Percentiles rank a stretch among this genome's conserved stretches.
Evolutionary conservation across 1,140 invertebrate genomes (phyloP).

Genomic region (Zaprionus taronus): DNA sequence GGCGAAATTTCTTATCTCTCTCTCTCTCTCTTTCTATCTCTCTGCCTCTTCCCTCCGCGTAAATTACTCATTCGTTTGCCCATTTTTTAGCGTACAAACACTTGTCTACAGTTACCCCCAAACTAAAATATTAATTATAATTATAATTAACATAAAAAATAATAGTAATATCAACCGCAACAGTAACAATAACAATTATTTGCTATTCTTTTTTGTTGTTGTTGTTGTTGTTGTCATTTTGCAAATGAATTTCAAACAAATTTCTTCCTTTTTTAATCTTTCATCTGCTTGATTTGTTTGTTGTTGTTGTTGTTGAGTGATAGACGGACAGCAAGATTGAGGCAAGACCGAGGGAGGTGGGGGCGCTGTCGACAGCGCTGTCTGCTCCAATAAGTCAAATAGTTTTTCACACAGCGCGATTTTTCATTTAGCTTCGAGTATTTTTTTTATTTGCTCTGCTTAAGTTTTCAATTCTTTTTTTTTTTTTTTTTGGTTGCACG

Average conservation of each 20-base stretch:
- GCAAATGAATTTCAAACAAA: conserved; percentile 33
- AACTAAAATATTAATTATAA: conserved; percentile 15
- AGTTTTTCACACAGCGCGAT: conserved; percentile 68
- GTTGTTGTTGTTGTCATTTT: not conserved
- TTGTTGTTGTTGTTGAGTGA: conserved; percentile 33
- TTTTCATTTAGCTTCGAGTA: conserved; percentile 46
- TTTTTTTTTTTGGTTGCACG: conserved; percentile 57
- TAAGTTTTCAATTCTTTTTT: conserved; percentile 28
- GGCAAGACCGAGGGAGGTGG: not conserved
- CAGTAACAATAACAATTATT: not conserved
- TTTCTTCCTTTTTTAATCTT: conserved; percentile 1
- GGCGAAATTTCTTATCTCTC: conserved; percentile 42
- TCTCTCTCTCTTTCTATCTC: not conserved
- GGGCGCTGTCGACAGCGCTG: conserved; percentile 39
- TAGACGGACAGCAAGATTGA: not conserved
- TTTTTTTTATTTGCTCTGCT: conserved; percentile 46
- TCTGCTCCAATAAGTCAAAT: conserved; percentile 80
- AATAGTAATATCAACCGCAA: not conserved
- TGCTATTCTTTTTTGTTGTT: not conserved
- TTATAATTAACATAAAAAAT: not conserved
- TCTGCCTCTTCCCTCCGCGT: not conserved
- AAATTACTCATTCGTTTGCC: conserved; percentile 50
- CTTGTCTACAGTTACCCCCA: conserved; percentile 60
- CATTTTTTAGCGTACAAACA: conserved; percentile 64
- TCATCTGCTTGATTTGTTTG: not conserved